Conservation (phyloP, 2,797 vertebrate genomes). For the Gila robusta region DNA sequence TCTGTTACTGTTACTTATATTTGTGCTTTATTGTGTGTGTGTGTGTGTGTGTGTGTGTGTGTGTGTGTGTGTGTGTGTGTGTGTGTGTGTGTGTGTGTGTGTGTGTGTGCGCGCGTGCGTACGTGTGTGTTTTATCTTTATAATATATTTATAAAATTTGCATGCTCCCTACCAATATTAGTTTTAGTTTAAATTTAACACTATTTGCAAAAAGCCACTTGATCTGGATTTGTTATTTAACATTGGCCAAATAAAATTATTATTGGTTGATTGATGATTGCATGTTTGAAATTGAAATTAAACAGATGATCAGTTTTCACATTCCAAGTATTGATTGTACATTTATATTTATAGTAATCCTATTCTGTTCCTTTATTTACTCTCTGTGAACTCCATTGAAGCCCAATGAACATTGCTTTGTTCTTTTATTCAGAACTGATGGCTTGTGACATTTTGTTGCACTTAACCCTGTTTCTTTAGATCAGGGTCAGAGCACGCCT, state of each 20-base stretch:
- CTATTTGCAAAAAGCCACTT: background rate
- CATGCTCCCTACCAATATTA: background rate
- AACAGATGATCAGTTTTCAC: background rate
- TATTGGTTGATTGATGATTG: background rate
- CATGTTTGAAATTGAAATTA: background rate
- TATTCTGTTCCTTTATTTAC: background rate
- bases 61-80: no score
- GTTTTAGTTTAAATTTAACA: background rate
- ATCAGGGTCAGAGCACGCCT: conserved; percentile 9
- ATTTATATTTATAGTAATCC: background rate
- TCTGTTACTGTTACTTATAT: background rate
- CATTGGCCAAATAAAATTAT: background rate
- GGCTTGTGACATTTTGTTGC: conserved; percentile 36
- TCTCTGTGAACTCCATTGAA: background rate
- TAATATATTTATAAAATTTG: no score
- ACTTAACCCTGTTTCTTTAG: conserved; percentile 16
- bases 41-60: no score
- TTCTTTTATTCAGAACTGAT: conserved; percentile 35
- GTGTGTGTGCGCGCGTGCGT: no score
- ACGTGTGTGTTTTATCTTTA: background rate
- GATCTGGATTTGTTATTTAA: background rate
- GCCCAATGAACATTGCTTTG: background rate
- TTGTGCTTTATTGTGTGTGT: background rate
- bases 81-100: no score
- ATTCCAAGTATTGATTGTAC: background rate